These are phyloP conservation scores for Agelas oroides DNA, from an alignment of 37 sponge, comb jelly and placozoan species.

Conservation along the genomic window DNA sequence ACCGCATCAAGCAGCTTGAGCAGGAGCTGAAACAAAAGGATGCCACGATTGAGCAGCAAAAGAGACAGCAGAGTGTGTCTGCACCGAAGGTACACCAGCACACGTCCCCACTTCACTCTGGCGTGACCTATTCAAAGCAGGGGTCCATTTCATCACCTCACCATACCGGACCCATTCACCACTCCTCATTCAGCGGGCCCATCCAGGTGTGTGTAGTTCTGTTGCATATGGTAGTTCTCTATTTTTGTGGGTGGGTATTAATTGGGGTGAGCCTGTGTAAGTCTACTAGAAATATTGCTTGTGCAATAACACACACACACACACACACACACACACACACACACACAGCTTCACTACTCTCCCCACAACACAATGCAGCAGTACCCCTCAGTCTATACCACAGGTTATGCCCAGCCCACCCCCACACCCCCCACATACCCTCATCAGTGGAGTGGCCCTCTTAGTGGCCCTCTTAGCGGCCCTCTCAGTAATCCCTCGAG, in stretches of 20 bases:
- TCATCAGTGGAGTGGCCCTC: constrained; percentile 29
- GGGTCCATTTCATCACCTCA: background rate
- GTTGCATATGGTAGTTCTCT: too few relatives aligned
- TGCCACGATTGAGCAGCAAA: constrained; percentile 1
- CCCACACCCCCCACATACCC: constrained; percentile 44
- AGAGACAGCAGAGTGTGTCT: background rate
- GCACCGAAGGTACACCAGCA: background rate
- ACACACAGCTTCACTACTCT: background rate
- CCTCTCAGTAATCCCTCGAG: too few relatives aligned
- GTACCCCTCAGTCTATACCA: background rate
- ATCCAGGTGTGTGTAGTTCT: too few relatives aligned
- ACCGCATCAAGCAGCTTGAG: constrained; percentile 20
- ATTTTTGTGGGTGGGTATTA: too few relatives aligned
- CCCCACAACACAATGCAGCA: constrained; percentile 12
- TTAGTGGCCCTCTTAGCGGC: background rate
- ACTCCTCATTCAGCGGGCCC: background rate
- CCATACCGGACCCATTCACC: background rate
- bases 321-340: too few relatives aligned
- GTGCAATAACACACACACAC: too few relatives aligned
- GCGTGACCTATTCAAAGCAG: background rate
- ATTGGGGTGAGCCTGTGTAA: too few relatives aligned
- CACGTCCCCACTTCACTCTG: background rate
- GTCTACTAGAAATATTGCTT: too few relatives aligned
- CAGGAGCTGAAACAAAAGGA: constrained; percentile 14
- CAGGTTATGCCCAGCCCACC: background rate